Conservation (phyloP, 1,140 invertebrate species). For the Hyposmocoma kahamanoa region DNA sequence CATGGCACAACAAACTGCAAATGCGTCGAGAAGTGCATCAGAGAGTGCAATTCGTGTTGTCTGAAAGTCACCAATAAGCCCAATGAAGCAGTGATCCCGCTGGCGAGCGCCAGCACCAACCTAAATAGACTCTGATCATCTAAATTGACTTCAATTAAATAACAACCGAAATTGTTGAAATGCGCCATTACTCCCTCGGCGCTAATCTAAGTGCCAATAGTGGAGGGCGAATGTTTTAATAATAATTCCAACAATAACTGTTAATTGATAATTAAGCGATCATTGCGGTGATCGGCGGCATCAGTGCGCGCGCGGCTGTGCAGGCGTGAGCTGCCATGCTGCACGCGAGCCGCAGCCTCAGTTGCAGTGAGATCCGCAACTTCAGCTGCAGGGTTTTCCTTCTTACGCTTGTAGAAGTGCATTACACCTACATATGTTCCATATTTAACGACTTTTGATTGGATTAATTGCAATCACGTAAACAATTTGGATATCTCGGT, state of each 20-base stretch:
- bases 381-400: too few species aligned
- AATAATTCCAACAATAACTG: conserved; percentile 64
- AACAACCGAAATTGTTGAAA: conserved; percentile 74
- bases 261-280: conserved; percentile 70
- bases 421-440: too few species aligned
- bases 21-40: conserved; percentile 63
- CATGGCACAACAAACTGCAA: conserved; percentile 30
- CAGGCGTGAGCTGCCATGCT: neutral
- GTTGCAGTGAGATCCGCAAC: too few species aligned
- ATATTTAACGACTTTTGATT: too few species aligned
- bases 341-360: neutral
- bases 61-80: conserved; percentile 73
- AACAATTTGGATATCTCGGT: too few species aligned
- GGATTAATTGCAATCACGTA: too few species aligned
- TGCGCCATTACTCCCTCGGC: conserved; percentile 71
- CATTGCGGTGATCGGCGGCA: conserved; percentile 35
- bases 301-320: conserved; percentile 39
- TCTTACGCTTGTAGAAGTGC: too few species aligned
- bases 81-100: conserved; percentile 72
- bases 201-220: conserved; percentile 73
- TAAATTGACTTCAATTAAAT: conserved; percentile 75
- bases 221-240: conserved; percentile 71
- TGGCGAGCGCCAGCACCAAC: conserved; percentile 70
- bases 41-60: conserved; percentile 69
- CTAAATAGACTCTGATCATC: conserved; percentile 74